Conservation (phyloP, 2,113 vertebrate genomes). For the Pogona vitticeps region DNA sequence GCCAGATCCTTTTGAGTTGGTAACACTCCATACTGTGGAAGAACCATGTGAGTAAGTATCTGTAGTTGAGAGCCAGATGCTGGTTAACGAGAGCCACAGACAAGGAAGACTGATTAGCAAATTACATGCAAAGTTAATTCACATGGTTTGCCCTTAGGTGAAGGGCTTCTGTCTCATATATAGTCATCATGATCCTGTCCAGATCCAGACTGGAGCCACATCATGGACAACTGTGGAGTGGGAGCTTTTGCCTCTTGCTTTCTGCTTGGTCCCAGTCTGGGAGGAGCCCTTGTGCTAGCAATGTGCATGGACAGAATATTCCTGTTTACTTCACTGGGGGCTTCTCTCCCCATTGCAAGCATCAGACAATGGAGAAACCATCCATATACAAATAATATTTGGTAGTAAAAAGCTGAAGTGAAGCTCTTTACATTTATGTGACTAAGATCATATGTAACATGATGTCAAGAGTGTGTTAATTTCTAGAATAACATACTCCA, state of each 20-base stretch:
- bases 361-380: background rate
- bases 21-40: background rate
- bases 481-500: background rate
- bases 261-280: background rate
- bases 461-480: background rate
- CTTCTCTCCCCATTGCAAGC: background rate
- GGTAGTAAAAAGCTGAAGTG: background rate
- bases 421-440: background rate
- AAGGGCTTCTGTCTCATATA: background rate
- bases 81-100: background rate
- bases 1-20: background rate
- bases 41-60: background rate
- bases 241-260: background rate
- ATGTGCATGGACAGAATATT: background rate
- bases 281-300: background rate
- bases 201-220: background rate
- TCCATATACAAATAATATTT: background rate
- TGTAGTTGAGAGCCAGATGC: background rate
- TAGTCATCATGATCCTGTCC: background rate
- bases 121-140: background rate
- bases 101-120: background rate
- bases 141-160: background rate
- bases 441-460: background rate
- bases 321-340: background rate
- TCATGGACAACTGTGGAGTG: background rate